phyloP scores from a whole-genome alignment of 2,888 invertebrate genomes.

The Diaphora mendica region DNA sequence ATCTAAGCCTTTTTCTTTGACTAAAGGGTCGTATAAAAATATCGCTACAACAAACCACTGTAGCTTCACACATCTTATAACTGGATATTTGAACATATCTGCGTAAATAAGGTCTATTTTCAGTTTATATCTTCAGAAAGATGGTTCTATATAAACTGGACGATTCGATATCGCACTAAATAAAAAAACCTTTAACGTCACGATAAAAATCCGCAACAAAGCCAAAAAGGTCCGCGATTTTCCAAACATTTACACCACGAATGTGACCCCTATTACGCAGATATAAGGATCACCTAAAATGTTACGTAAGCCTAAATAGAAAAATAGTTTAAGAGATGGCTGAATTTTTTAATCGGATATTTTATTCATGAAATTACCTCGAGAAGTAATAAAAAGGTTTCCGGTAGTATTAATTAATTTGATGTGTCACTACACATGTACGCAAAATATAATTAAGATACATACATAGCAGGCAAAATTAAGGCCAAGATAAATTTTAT shows the following conservation, averaged over 20 bases:
- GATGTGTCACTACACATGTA: background rate
- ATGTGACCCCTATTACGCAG: conserved; percentile 55
- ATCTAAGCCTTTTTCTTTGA: conserved; percentile 62
- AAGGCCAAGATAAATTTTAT: background rate
- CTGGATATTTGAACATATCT: conserved; percentile 4
- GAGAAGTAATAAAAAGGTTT: background rate
- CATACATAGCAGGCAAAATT: background rate
- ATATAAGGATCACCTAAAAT: conserved; percentile 46
- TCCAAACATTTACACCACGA: conserved; percentile 45
- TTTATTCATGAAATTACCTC: background rate
- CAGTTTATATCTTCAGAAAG: conserved; percentile 5
- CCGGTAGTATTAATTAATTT: background rate
- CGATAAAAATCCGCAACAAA: conserved; percentile 74
- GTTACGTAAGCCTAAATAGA: conserved; percentile 51
- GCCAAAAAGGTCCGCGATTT: conserved; percentile 59
- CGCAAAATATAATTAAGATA: background rate
- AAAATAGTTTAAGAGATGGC: conserved; percentile 34
- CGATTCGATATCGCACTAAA: conserved; percentile 60
- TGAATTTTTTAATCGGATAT: conserved; percentile 1
- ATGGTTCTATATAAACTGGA: conserved; percentile 36
- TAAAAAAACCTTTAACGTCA: conserved; percentile 69
- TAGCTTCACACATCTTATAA: conserved; percentile 30
- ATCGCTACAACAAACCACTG: conserved; percentile 41
- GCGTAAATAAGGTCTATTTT: conserved; percentile 25
- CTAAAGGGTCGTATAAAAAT: conserved; percentile 60